Percentiles rank a stretch among this genome's conserved stretches.
Evolutionary conservation across 2,797 vertebrate genomes (phyloP).

Genomic region (Malacoraja senta): DNA sequence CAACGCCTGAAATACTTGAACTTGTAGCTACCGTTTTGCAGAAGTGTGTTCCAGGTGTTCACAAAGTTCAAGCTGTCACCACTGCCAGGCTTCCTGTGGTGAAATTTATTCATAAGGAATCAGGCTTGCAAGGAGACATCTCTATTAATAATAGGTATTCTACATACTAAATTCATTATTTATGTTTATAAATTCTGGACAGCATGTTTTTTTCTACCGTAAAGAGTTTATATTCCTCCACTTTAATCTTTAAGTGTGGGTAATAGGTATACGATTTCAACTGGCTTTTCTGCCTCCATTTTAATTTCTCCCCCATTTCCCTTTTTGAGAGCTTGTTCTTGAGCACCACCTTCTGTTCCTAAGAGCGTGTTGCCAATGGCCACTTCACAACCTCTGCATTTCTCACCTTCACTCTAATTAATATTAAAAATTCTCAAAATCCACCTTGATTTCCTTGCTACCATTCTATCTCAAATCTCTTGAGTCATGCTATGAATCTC

Average conservation of each 20-base stretch:
- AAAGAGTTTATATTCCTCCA: background rate
- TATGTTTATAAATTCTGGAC: background rate
- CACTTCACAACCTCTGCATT: background rate
- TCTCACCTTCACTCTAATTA: background rate
- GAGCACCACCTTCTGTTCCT: background rate
- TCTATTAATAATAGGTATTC: constrained; percentile 79
- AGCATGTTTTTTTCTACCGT: background rate
- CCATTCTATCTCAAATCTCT: background rate
- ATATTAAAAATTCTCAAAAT: background rate
- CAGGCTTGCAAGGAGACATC: constrained; percentile 76
- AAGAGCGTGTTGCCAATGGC: background rate
- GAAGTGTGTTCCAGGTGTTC: constrained; percentile 80
- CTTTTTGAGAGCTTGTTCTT: background rate
- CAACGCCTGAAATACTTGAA: constrained; percentile 64
- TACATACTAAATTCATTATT: background rate
- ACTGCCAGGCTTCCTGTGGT: constrained; percentile 76
- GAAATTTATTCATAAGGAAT: constrained; percentile 80
- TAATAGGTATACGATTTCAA: background rate
- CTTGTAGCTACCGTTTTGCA: constrained; percentile 72
- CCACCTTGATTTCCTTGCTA: background rate
- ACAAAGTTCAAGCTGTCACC: constrained; percentile 72
- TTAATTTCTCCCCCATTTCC: background rate
- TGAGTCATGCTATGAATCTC: background rate
- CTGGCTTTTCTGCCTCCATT: background rate
- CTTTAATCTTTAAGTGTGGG: background rate